Base-by-base conservation (phyloP, 2,797 vertebrate genomes). In the Hylomyscus alleni region DNA sequence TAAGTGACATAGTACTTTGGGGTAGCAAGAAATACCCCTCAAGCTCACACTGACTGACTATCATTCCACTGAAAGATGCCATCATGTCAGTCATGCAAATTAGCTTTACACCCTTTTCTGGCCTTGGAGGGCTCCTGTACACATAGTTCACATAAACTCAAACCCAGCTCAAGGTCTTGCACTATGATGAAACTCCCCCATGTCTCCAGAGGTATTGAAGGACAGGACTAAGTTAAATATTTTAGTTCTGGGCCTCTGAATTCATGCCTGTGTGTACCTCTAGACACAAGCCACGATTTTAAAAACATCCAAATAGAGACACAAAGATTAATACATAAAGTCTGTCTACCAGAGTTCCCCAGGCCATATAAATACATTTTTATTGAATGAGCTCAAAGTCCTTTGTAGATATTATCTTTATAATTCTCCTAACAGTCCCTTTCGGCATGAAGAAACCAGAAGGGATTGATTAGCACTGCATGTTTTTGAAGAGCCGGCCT, bases 351-450 rank as follows among this genome's bases (percentile, higher is more conserved):
- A 95, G 80, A 96, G 94, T 95, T 95, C 90, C 87, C 93, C 84
- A 2, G 62, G 50, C 80, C 78, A 67, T 78, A 84, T 85, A 65
- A 91, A 95, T 12, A 88, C 15, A 78, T 90, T 92, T 92, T 90
- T 96, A 97, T 77, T 93, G 90, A 77, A 86, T 47, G 20, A 92
- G 50, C 6, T 97, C 91, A 94, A 97, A 97, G 96, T 93, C 81
- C 69, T 95, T 67, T n/a, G 54, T 37, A 95, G 81, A 89, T 92
- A 40, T 14, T 94, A 96, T 89, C 78, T 96, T 90, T 94, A 88
- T 92, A 95, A 91, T 80, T 69, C 67, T 92, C 56, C 22, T 40
- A 95, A 65, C 26, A 96, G 65, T 78, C 60, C 88, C 83, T 82
- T 80, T 93, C 92, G 65, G 17, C 52, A 78, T 78, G 26, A 20